phyloP scores from a whole-genome alignment of 2,888 invertebrate genomes.

The Tinea semifulvella region DNA sequence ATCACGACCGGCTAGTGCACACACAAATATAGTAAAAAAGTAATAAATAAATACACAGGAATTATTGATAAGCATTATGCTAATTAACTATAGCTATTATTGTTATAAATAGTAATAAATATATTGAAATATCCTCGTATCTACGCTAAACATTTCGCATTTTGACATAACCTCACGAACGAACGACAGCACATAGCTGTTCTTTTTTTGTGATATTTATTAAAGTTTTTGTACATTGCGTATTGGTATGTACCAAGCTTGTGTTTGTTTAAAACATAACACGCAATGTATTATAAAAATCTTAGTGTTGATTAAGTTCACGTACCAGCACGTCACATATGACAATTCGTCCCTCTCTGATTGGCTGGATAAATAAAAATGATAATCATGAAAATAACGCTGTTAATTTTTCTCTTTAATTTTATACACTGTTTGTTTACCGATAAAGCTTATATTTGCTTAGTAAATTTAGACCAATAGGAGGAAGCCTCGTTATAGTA shows the following conservation, averaged over 20 bases:
- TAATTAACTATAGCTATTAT: conserved; percentile 1
- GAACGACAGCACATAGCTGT: no score
- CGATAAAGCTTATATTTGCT: not conserved
- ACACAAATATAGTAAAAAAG: conserved; percentile 41
- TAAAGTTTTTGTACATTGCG: no score
- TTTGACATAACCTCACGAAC: not conserved
- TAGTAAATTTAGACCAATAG: conserved; percentile 25
- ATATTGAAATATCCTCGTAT: conserved; percentile 12
- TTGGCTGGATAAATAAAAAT: conserved; percentile 37
- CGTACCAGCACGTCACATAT: conserved; percentile 20
- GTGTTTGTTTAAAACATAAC: no score
- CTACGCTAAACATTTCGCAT: conserved; percentile 35
- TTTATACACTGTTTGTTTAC: not conserved
- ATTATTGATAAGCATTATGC: conserved; percentile 41
- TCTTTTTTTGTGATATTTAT: no score
- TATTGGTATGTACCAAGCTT: no score
- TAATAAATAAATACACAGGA: conserved; percentile 46
- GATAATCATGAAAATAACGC: not conserved
- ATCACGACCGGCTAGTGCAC: conserved; percentile 78
- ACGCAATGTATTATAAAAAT: no score
- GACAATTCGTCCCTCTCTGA: conserved; percentile 51
- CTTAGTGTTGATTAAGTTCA: no score
- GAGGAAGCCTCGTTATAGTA: conserved; percentile 26
- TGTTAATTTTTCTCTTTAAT: not conserved
- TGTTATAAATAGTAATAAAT: conserved; percentile 18